A percentile compares a stretch with the other conserved stretches of the same genome.
Evolutionary conservation across 2,888 invertebrate species (phyloP).

Genomic region (Neoascia interrupta): DNA sequence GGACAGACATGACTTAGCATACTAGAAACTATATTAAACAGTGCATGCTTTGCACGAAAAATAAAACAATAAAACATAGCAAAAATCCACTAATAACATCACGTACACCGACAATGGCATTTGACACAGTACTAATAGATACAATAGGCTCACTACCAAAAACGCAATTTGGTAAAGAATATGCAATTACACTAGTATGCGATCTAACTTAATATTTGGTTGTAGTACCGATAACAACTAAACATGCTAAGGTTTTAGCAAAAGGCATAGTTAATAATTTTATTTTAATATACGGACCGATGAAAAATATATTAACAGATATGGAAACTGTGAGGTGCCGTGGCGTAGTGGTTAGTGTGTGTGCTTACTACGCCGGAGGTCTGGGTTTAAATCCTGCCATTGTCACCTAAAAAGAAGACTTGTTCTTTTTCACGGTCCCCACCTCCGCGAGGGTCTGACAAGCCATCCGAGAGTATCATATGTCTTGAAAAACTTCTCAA

Average conservation of each 20-base stretch:
- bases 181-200: constrained; percentile 35
- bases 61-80: too few relatives aligned
- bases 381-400: too few relatives aligned
- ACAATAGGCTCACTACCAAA: constrained; percentile 33
- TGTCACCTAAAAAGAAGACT: too few relatives aligned
- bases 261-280: constrained; percentile 33
- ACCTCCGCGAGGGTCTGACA: too few relatives aligned
- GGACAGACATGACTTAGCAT: not conserved
- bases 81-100: constrained; percentile 11
- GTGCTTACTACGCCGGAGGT: too few relatives aligned
- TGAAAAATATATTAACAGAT: constrained; percentile 5
- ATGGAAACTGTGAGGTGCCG: too few relatives aligned
- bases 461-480: too few relatives aligned
- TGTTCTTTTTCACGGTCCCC: too few relatives aligned
- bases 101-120: constrained; percentile 20
- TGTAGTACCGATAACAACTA: constrained; percentile 20
- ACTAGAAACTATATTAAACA: not conserved
- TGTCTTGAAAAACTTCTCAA: too few relatives aligned
- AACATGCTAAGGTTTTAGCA: too few relatives aligned
- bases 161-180: constrained; percentile 26
- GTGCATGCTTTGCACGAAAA: too few relatives aligned
- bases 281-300: constrained; percentile 15
- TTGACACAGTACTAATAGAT: constrained; percentile 29
- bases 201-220: constrained; percentile 36
- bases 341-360: too few relatives aligned